Conservation (phyloP, 2,888 invertebrate genomes). For the Nasonovia ribisnigri region DNA sequence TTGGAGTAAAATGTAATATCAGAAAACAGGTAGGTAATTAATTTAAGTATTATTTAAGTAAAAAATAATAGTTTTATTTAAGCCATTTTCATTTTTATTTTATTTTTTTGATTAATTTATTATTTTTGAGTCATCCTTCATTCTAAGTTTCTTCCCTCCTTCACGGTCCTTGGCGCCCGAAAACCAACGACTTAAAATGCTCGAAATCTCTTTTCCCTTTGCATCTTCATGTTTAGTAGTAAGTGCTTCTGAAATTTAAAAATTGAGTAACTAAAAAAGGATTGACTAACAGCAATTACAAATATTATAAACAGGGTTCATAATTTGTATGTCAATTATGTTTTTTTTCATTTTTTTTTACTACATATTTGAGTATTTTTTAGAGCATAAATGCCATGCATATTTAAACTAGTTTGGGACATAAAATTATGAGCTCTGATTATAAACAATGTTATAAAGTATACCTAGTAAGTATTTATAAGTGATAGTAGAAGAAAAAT, state of each 20-base stretch:
- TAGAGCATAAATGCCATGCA: too few relatives aligned
- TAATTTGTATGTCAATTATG: too few relatives aligned
- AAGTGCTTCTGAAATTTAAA: background rate
- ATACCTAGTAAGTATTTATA: constrained; percentile 9
- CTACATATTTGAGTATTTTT: too few relatives aligned
- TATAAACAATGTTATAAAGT: background rate
- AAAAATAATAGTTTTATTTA: background rate
- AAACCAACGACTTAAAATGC: constrained; percentile 4
- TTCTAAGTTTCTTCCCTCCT: constrained; percentile 5
- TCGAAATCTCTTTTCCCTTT: background rate
- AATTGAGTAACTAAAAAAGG: background rate
- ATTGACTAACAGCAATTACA: background rate
- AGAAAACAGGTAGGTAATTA: too few relatives aligned
- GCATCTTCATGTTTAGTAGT: background rate
- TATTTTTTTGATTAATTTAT: background rate
- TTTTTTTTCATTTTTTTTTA: too few relatives aligned
- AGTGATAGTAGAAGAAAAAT: background rate
- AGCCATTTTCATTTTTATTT: background rate
- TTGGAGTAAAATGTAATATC: too few relatives aligned
- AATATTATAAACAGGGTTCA: background rate
- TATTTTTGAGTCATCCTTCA: background rate
- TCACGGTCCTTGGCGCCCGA: background rate
- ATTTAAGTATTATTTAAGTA: too few relatives aligned
- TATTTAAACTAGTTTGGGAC: too few relatives aligned
- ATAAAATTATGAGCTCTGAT: too few relatives aligned